phyloP scores from a whole-genome alignment of 1,140 invertebrate genomes.

The Drosophila ohnishii region DNA sequence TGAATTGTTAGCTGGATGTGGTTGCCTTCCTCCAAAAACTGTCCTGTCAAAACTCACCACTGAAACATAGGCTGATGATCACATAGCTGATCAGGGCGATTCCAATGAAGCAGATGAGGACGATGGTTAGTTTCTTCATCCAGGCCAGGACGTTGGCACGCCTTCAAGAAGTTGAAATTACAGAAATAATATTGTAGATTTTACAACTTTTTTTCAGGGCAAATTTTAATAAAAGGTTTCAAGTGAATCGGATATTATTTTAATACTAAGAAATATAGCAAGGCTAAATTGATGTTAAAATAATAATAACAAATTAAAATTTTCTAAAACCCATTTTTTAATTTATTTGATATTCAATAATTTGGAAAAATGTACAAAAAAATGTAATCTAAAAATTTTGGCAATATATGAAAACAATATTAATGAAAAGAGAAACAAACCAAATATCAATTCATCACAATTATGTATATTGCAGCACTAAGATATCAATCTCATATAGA shows the following conservation, averaged over 20 bases:
- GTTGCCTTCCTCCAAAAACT: constrained; percentile 8
- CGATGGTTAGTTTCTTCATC: constrained; percentile 81
- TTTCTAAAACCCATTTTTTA: too few relatives aligned
- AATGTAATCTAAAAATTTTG: too few relatives aligned
- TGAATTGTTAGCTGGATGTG: constrained; percentile 64
- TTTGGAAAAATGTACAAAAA: too few relatives aligned
- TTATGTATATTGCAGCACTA: too few relatives aligned
- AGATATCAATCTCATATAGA: too few relatives aligned
- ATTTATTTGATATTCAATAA: too few relatives aligned
- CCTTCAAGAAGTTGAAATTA: constrained; percentile 41
- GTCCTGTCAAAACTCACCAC: constrained; percentile 65
- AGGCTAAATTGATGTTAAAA: not conserved
- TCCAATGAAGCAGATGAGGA: constrained; percentile 78
- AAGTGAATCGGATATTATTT: not conserved
- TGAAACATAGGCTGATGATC: constrained; percentile 78
- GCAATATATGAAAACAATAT: too few relatives aligned
- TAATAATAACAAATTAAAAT: too few relatives aligned
- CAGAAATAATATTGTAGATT: not conserved
- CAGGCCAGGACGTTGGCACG: constrained; percentile 77
- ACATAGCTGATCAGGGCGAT: constrained; percentile 79
- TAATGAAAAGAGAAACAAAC: too few relatives aligned
- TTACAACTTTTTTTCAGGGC: too few relatives aligned
- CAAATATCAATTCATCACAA: too few relatives aligned
- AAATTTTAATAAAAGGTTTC: not conserved
- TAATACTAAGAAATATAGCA: not conserved